These are phyloP conservation scores for Lutjanus erythropterus DNA, from an alignment of 2,113 vertebrate species.

Conservation along the genomic window DNA sequence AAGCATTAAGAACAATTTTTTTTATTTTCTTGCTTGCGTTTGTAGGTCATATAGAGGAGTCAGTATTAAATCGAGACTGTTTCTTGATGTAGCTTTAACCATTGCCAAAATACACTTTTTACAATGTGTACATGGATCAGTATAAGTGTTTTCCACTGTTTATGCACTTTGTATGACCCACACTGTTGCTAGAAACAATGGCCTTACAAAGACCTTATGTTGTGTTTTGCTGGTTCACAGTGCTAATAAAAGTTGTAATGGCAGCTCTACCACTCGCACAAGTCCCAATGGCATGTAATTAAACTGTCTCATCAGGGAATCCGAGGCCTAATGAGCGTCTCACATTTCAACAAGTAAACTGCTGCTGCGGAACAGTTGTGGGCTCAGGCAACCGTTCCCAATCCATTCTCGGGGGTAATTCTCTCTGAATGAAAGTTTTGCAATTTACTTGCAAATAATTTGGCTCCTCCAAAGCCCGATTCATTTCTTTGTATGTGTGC, in stretches of 20 bases:
- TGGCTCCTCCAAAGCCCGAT: constrained; percentile 46
- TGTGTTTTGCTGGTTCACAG: constrained; percentile 38
- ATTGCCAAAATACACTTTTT: too few species aligned
- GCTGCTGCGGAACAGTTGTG: constrained; percentile 65
- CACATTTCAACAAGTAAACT: constrained; percentile 76
- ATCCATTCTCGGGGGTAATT: constrained; percentile 63
- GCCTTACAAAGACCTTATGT: constrained; percentile 36
- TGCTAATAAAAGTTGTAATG: constrained; percentile 63
- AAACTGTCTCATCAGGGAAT: constrained; percentile 78
- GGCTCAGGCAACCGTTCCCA: constrained; percentile 51
- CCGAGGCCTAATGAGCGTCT: constrained; percentile 73
- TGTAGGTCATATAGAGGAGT: too few species aligned
- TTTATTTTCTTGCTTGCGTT: too few species aligned
- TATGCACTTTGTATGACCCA: neutral
- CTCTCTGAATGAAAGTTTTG: constrained; percentile 66
- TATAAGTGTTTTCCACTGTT: too few species aligned
- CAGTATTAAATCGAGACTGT: too few species aligned
- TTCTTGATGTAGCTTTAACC: too few species aligned
- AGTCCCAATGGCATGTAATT: constrained; percentile 76
- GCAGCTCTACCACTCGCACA: constrained; percentile 56
- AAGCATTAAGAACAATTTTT: too few species aligned
- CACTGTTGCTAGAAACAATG: constrained; percentile 25
- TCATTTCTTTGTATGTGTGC: constrained; percentile 43
- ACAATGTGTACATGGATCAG: too few species aligned
- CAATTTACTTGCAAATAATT: constrained; percentile 70